These are phyloP conservation scores for Zaprionus lachaisei DNA, from an alignment of 1,140 invertebrate genomes.

Conservation along the genomic window DNA sequence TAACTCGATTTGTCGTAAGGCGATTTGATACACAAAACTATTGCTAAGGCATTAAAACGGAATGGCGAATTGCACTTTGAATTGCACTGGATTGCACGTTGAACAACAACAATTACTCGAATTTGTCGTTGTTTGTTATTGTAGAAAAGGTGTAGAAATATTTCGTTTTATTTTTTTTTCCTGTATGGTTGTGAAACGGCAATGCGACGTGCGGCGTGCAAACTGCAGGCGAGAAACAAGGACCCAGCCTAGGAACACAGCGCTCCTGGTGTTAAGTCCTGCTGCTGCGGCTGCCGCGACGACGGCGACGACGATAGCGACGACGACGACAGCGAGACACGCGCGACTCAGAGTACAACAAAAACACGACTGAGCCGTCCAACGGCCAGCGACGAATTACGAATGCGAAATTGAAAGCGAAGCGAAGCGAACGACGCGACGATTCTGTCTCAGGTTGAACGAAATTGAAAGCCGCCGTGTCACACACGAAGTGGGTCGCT, in stretches of 20 bases:
- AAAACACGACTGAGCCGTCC: slow-evolving; percentile 81
- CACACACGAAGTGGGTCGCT: slow-evolving; percentile 68
- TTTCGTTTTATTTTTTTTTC: slow-evolving; percentile 12
- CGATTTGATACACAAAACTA: slow-evolving; percentile 59
- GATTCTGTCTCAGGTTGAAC: slow-evolving; percentile 61
- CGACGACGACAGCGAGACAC: slow-evolving; percentile 65
- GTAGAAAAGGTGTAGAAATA: slow-evolving; percentile 72
- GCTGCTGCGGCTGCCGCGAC: slow-evolving; percentile 45
- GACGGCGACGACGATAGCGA: slow-evolving; percentile 40
- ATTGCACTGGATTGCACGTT: slow-evolving; percentile 42
- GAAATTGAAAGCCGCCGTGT: slow-evolving; percentile 71
- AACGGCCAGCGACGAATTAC: slow-evolving; percentile 78
- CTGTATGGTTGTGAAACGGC: slow-evolving; percentile 42
- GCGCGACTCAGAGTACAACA: slow-evolving; percentile 71
- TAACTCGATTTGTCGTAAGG: slow-evolving; percentile 59
- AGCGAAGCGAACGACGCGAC: slow-evolving; percentile 13
- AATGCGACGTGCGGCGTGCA: slow-evolving; percentile 55
- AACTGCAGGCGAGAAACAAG: slow-evolving; percentile 56
- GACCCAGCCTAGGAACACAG: slow-evolving; percentile 32
- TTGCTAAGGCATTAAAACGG: slow-evolving; percentile 55
- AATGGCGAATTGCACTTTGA: slow-evolving; percentile 51
- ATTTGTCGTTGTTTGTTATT: slow-evolving; percentile 36
- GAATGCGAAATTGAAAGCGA: slow-evolving; percentile 76
- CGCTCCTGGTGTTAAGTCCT: slow-evolving; percentile 41
- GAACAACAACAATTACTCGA: slow-evolving; percentile 28